phyloP scores from a whole-genome alignment of 2,888 invertebrate genomes.

The Odontothrips loti region DNA sequence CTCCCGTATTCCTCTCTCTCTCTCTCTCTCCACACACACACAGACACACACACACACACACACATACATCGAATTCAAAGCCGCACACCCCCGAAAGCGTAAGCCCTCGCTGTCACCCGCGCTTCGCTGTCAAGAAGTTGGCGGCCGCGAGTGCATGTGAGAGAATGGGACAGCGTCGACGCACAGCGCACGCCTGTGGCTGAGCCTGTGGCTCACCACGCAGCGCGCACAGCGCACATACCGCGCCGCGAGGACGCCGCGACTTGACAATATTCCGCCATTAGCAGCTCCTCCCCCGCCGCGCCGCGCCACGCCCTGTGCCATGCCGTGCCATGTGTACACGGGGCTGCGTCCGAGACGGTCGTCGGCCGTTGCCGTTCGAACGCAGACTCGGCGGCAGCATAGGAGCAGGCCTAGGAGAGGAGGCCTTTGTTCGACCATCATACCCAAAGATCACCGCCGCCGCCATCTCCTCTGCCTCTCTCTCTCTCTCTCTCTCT shows the following conservation, averaged over 20 bases:
- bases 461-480: background rate
- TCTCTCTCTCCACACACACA: background rate
- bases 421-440: slow-evolving; percentile 8
- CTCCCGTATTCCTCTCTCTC: background rate
- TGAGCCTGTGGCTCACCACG: too few relatives aligned
- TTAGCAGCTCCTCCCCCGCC: too few relatives aligned
- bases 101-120: background rate
- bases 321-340: too few relatives aligned
- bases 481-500: too few relatives aligned
- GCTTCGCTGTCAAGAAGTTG: background rate
- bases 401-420: background rate
- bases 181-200: too few relatives aligned
- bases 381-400: background rate
- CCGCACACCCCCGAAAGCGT: background rate
- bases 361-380: background rate
- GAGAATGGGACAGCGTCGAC: too few relatives aligned
- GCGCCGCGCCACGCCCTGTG: too few relatives aligned
- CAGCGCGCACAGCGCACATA: too few relatives aligned
- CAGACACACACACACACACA: background rate
- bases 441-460: background rate
- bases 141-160: too few relatives aligned
- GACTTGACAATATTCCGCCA: too few relatives aligned
- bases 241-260: too few relatives aligned
- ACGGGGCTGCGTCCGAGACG: background rate
- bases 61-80: background rate